These are phyloP conservation scores for Styela plicata DNA, from an alignment of 23 tunicate species.

Conservation along the genomic window DNA sequence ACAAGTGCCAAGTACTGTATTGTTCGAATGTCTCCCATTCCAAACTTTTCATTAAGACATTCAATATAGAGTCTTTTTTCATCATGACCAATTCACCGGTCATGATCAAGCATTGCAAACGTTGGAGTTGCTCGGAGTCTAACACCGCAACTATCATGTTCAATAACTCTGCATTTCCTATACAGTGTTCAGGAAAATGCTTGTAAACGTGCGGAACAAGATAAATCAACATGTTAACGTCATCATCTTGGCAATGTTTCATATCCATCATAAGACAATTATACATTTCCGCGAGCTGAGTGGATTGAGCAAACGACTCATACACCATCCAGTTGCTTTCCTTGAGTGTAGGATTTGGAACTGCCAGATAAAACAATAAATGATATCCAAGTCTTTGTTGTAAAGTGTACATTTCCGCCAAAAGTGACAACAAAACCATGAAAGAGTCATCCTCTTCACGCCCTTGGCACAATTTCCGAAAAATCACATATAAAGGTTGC, in stretches of 20 bases:
- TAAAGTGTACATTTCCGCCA: constrained; percentile 76
- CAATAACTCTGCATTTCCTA: constrained; percentile 77
- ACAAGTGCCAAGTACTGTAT: constrained; percentile 83
- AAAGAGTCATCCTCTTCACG: constrained; percentile 76
- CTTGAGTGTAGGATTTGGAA: constrained; percentile 42
- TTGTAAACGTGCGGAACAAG: constrained; percentile 77
- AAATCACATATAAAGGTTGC: constrained; percentile 75
- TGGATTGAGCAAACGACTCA: constrained; percentile 77
- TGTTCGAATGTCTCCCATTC: constrained; percentile 96
- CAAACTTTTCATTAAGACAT: constrained; percentile 71
- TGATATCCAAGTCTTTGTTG: constrained; percentile 77
- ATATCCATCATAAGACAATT: constrained; percentile 94
- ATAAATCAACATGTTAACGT: constrained; percentile 63
- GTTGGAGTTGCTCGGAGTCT: constrained; percentile 76
- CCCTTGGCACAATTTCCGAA: constrained; percentile 70
- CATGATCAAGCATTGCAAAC: constrained; percentile 76
- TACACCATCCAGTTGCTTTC: constrained; percentile 63
- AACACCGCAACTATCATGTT: constrained; percentile 78
- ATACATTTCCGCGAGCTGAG: constrained; percentile 71
- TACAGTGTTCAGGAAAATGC: constrained; percentile 79
- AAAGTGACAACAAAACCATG: constrained; percentile 56
- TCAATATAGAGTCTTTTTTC: constrained; percentile 58
- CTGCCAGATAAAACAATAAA: constrained; percentile 79
- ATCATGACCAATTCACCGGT: constrained; percentile 76
- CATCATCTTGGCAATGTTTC: constrained; percentile 90